These are phyloP conservation scores for Vespertilio murinus DNA, from an alignment of 2,797 vertebrate species.

Conservation along the genomic window DNA sequence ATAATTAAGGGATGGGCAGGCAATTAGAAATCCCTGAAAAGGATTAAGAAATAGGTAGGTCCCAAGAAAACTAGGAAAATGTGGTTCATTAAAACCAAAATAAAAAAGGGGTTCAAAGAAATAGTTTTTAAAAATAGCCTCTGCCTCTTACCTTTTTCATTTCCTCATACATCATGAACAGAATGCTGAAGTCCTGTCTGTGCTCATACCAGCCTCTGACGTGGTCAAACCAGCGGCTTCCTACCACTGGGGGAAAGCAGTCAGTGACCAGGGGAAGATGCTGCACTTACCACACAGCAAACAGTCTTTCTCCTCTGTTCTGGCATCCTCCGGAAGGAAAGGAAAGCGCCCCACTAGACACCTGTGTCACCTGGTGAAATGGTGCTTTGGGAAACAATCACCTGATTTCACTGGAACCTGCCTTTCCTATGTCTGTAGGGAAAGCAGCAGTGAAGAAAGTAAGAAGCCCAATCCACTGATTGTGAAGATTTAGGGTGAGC, in stretches of 20 bases:
- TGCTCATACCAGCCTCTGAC: slow-evolving; percentile 83
- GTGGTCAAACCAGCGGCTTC: slow-evolving; percentile 83
- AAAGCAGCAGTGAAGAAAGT: neutral
- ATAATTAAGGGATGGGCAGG: neutral
- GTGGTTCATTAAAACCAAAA: neutral
- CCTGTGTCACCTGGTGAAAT: neutral
- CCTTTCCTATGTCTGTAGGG: neutral
- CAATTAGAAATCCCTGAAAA: neutral
- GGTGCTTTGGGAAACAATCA: neutral
- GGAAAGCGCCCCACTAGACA: neutral
- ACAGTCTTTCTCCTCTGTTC: neutral
- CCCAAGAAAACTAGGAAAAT: neutral
- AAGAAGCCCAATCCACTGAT: neutral
- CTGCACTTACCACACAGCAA: neutral
- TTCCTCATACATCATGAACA: slow-evolving; percentile 84
- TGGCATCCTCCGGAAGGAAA: neutral
- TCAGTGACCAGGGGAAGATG: neutral
- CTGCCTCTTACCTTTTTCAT: slow-evolving; percentile 83
- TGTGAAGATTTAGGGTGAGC: neutral
- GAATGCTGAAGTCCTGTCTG: slow-evolving; percentile 84
- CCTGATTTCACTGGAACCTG: neutral
- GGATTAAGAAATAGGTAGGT: neutral
- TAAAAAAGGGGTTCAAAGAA: neutral
- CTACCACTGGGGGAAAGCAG: slow-evolving; percentile 60
- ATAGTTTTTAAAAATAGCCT: neutral